These are phyloP conservation scores for Crax fasciolata DNA, from an alignment of 2,797 vertebrate genomes.

Conservation along the genomic window DNA sequence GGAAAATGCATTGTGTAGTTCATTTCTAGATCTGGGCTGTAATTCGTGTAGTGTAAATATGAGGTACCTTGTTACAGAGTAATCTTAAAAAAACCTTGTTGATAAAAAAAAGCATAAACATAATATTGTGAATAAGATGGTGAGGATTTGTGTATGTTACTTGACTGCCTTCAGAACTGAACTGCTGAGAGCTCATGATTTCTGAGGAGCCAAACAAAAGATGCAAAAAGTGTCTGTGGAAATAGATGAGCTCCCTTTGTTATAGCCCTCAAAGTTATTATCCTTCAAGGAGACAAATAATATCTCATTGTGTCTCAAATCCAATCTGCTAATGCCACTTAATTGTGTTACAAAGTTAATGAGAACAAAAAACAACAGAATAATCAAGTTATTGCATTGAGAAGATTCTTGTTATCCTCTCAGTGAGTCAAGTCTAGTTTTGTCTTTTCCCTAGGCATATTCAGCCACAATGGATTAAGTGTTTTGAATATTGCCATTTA, in stretches of 20 bases:
- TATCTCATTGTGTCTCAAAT: neutral
- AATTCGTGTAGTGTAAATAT: neutral
- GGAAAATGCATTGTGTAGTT: neutral
- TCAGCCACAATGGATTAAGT: neutral
- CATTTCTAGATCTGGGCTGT: neutral
- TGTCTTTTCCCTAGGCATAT: neutral
- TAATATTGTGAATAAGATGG: neutral
- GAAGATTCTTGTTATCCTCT: neutral
- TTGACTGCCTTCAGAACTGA: neutral
- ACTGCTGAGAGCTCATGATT: neutral
- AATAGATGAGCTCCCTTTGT: neutral
- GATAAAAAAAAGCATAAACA: neutral
- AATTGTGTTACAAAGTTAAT: neutral
- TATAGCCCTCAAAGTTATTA: neutral
- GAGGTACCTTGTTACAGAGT: neutral
- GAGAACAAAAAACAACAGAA: neutral
- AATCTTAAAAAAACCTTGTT: neutral
- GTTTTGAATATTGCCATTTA: neutral
- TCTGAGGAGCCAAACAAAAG: neutral
- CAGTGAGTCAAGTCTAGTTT: neutral
- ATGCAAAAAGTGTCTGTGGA: neutral
- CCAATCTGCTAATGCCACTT: neutral
- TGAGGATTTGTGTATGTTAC: neutral
- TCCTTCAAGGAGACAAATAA: accelerated
- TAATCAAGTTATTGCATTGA: neutral